Conservation (phyloP, 35 echinoderm and acorn worm species). For the Nesometra sesokonis region DNA sequence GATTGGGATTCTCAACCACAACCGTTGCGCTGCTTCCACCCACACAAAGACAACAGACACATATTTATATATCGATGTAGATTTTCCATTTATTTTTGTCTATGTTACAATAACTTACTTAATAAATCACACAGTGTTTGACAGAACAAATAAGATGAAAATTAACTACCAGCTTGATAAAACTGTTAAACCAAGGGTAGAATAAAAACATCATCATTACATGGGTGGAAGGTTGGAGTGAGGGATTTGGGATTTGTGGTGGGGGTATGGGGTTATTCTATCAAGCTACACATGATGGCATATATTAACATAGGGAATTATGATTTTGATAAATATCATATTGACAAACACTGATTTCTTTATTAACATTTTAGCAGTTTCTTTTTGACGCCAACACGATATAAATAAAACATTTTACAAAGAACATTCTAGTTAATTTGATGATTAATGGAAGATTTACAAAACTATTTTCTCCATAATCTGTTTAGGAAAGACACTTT, state of each 20-base stretch:
- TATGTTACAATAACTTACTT: neutral
- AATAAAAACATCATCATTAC: neutral
- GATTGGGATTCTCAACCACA: no score
- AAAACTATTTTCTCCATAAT: neutral
- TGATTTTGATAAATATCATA: no score
- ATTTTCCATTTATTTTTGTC: neutral
- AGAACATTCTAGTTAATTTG: neutral
- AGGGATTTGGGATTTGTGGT: no score
- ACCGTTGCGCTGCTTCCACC: neutral
- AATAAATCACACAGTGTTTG: neutral
- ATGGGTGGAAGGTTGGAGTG: no score
- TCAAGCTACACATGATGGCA: no score
- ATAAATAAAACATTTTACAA: neutral
- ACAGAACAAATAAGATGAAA: neutral
- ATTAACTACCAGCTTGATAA: neutral
- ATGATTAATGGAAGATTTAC: neutral
- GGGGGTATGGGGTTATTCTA: no score
- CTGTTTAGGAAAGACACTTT: neutral
- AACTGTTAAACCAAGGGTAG: neutral
- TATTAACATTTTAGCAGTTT: neutral
- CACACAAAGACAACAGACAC: neutral
- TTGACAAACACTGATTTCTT: no score
- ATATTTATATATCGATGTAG: neutral
- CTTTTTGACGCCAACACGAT: neutral
- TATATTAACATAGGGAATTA: no score